Evolutionary conservation across 2,888 invertebrate genomes (phyloP).

Genomic region (Eudemis profundana): DNA sequence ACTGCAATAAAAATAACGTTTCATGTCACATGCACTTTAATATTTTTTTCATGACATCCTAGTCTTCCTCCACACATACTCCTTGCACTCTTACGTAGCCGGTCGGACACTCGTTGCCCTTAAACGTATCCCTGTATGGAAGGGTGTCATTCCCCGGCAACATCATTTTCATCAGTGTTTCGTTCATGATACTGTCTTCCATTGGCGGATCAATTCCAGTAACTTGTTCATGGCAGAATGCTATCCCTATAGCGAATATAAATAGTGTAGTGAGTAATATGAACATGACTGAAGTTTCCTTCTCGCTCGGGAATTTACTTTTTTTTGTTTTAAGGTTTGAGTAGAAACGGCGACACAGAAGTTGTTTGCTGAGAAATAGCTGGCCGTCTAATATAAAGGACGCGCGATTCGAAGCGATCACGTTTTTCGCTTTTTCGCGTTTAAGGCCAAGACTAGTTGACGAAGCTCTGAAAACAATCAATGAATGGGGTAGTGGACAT

Average conservation of each 20-base stretch:
- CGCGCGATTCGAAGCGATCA: conserved; percentile 55
- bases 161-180: conserved; percentile 7
- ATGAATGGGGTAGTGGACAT: conserved; percentile 25
- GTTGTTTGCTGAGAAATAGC: conserved; percentile 63
- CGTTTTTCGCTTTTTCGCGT: conserved; percentile 69
- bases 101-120: conserved; percentile 64
- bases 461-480: conserved; percentile 40
- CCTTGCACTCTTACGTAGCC: conserved; percentile 63
- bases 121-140: conserved; percentile 62
- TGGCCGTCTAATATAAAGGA: conserved; percentile 64
- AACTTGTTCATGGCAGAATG: conserved; percentile 54
- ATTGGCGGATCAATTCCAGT: conserved; percentile 49
- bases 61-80: too few species aligned
- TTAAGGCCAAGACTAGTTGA: conserved; percentile 60
- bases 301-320: conserved; percentile 38
- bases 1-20: too few species aligned
- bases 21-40: too few species aligned
- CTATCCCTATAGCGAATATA: conserved; percentile 58
- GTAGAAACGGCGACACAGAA: conserved; percentile 49
- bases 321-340: conserved; percentile 45
- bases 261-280: conserved; percentile 58
- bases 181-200: conserved; percentile 40
- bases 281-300: conserved; percentile 57
- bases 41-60: too few species aligned
- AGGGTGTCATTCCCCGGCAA: conserved; percentile 50